Percentiles rank a stretch among this genome's conserved stretches.
These are phyloP conservation scores for Tyrannus savana DNA, from an alignment of 2,113 vertebrate species.

Conservation along the genomic window DNA sequence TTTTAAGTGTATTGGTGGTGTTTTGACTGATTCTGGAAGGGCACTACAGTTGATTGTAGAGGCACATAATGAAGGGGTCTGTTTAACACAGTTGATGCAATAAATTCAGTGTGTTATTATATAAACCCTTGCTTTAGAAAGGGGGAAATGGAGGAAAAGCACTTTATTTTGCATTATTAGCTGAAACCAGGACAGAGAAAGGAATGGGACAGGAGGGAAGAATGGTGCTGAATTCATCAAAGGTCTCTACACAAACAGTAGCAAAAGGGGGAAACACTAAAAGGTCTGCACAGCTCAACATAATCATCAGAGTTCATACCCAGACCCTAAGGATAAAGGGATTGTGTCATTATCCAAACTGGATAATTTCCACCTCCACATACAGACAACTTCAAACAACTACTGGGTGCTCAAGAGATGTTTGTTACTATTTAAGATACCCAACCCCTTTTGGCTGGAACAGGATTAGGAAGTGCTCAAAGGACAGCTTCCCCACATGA, in stretches of 20 bases:
- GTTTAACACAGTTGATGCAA: background rate
- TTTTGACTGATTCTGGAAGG: background rate
- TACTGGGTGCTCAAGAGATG: background rate
- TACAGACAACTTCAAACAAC: background rate
- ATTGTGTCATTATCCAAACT: background rate
- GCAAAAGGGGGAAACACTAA: background rate
- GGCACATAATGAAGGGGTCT: rapidly evolving
- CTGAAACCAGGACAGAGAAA: background rate
- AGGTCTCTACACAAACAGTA: background rate
- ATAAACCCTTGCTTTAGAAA: background rate
- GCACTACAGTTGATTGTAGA: background rate
- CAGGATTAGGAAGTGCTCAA: background rate
- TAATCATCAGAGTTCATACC: background rate
- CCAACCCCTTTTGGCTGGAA: background rate
- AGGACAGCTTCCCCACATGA: background rate
- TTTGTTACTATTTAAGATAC: background rate
- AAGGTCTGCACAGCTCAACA: background rate
- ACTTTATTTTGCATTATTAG: background rate
- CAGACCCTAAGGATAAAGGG: background rate
- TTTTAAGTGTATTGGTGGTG: background rate
- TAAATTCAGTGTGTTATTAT: background rate
- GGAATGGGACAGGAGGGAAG: background rate
- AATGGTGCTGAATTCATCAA: background rate
- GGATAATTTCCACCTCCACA: background rate
- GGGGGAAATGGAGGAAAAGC: background rate